Evolutionary conservation across 2,888 invertebrate genomes (phyloP), one percentile per base, ranked within the genome.

Genomic region (Pyrrhia umbra): DNA sequence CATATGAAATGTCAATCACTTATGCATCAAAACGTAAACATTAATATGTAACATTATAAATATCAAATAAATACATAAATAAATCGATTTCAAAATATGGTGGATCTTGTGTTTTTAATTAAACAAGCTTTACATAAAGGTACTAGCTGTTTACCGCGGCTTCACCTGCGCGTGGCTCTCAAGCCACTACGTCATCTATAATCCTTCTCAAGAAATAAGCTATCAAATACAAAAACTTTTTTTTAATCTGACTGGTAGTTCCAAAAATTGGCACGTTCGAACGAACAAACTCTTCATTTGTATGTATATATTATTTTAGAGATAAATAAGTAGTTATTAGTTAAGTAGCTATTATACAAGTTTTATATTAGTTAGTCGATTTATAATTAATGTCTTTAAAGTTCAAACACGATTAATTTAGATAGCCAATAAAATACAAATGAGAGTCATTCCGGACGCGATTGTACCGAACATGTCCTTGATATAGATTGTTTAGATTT

Each of bases 381-480:
- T 30, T 21, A 37, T 23, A 43, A 23, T 49, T 2, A 39, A 34
- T 49, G 15, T 20, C 20, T 9, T 27, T 18, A 30, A 47, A 42
- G 13, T 70, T 59, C 13, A 45, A 56, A 74, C 6, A 45, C 9
- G 13, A 56, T 40, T 43, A 18, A 47, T 49, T 45, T 6, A 13
- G 6, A 61, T 23, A 30, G 30, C 16, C 20, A 16, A 39, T 54
- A 25, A 72, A 54, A 54, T 68, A 5, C 34, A 34, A 23, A 60
- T 60, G 6, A 52, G 18, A 52, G 1, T n/a, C 6, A 61, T 49
- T 43, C 34, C 45, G 56, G 37, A 56, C 39, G 39, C 18, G 39
- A 40, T 27, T 20, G 20, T 16, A 60, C 1, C 9, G 10, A 50
- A 52, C n/a, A 18, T 23, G 56, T 25, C 61, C 70, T 71, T 68